phyloP scores from a whole-genome alignment of 2,888 invertebrate genomes.

The Taenaris catops region DNA sequence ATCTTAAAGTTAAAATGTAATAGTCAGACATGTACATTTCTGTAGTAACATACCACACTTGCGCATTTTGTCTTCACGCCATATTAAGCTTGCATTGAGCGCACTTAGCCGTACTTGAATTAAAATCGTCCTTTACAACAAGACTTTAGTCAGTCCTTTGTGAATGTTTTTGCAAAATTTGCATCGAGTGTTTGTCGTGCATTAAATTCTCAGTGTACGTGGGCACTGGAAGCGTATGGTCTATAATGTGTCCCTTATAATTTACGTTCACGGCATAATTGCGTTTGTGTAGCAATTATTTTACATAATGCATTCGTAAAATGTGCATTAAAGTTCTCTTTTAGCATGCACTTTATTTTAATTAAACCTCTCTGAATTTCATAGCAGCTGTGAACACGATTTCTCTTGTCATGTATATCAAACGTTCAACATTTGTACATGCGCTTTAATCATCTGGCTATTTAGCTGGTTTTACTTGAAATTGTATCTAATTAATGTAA shows the following conservation, averaged over 20 bases:
- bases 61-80: no score
- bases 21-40: no score
- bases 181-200: constrained; percentile 39
- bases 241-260: constrained; percentile 32
- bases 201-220: constrained; percentile 35
- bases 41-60: no score
- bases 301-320: constrained; percentile 7
- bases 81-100: constrained; percentile 1
- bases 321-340: constrained; percentile 8
- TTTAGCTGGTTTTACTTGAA: no score
- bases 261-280: constrained; percentile 14
- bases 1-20: no score
- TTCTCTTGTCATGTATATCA: no score
- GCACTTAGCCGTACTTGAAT: constrained; percentile 5
- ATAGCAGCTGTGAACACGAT: no score
- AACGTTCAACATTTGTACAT: no score
- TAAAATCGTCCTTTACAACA: constrained; percentile 3
- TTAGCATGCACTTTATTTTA: no score
- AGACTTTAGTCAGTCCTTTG: constrained; percentile 9
- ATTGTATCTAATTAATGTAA: no score
- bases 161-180: constrained; percentile 42
- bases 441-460: no score
- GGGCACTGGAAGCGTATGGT: constrained; percentile 40
- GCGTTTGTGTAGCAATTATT: constrained; percentile 11
- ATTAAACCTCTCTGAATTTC: no score